These are phyloP conservation scores for Thereva nobilitata DNA, from an alignment of 2,888 invertebrate genomes.

Conservation along the genomic window DNA sequence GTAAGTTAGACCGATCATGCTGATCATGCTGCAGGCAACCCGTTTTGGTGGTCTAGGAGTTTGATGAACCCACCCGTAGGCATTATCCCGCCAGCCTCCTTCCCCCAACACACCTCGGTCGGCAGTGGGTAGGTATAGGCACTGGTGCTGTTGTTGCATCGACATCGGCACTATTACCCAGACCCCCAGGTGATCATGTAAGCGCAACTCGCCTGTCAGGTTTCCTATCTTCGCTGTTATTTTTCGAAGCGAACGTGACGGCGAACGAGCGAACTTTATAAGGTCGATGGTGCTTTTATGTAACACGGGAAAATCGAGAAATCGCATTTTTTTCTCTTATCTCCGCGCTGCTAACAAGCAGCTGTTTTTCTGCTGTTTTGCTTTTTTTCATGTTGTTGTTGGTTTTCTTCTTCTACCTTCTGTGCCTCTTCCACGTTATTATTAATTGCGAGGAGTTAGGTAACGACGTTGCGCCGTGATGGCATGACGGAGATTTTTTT, in stretches of 20 bases:
- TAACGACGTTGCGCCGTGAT: background rate
- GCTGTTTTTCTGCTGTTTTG: constrained; percentile 9
- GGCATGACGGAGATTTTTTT: background rate
- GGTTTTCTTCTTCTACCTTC: too few species aligned
- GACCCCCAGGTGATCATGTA: constrained; percentile 16
- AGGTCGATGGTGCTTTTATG: constrained; percentile 32
- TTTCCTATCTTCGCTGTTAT: constrained; percentile 19
- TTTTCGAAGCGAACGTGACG: constrained; percentile 14
- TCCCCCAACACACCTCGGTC: background rate
- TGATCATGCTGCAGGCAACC: constrained; percentile 7
- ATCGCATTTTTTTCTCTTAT: constrained; percentile 26
- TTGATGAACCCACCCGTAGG: constrained; percentile 18
- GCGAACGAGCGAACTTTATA: constrained; percentile 18
- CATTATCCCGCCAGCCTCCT: background rate
- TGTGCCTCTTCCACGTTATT: background rate
- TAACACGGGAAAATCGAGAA: constrained; percentile 33
- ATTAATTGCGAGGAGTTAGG: constrained; percentile 27
- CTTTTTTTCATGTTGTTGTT: too few species aligned
- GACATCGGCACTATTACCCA: background rate
- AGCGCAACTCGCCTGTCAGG: constrained; percentile 1
- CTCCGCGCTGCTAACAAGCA: constrained; percentile 12
- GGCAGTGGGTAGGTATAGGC: background rate
- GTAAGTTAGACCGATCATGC: background rate
- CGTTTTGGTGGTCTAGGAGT: constrained; percentile 11
- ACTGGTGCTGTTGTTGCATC: too few species aligned